Evolutionary conservation across 2,888 invertebrate species (phyloP), one percentile per base, ranked within the genome.

Genomic region (Eristalis tenax): DNA sequence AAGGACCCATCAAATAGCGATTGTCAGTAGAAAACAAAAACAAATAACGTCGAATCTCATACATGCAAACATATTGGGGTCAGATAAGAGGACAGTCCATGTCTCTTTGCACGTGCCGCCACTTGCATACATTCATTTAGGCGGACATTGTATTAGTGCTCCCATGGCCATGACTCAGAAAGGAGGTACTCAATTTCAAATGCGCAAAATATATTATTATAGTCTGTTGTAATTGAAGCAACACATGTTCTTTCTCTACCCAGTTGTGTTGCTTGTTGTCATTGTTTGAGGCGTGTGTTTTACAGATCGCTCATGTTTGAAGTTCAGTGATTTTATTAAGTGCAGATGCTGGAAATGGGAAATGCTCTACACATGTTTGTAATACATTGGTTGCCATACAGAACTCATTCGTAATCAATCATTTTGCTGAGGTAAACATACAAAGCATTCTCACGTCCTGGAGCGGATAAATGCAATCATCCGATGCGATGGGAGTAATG

Each of bases 371-470:
- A 18, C 50, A 57, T 73, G 83, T 73, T 71, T 74, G 68, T 13
- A 78, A 74, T 40, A 63, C 68, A 50, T 74, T 78, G 56, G 78
- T 69, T 83, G 78, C 64, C 78, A 74, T 76, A 70, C 70, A 65
- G 50, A 69, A 4, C 64, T 70, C 76, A 66, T 76, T 35, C 43
- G 68, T 59, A 77, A 83, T 71, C 61, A 74, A 74, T 74, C 74
- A 74, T 74, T 65, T 65, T 65, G 56, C 23, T 40, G 35, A 28
- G 22, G 11, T 5, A 57, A 4, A 0, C 23, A 26, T 23, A 77
- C 26, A 63, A 71, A 23, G 57, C 70, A 57, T 64, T 70, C 64
- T 57, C 57, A 78, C 69, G 50, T 77, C 22, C 70, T 70, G 35
- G 56, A 38, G 56, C 18, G 56, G 70, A 63, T 70, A 26, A 26